phyloP scores from a whole-genome alignment of 2,797 vertebrate species.

The Cynopterus sphinx region DNA sequence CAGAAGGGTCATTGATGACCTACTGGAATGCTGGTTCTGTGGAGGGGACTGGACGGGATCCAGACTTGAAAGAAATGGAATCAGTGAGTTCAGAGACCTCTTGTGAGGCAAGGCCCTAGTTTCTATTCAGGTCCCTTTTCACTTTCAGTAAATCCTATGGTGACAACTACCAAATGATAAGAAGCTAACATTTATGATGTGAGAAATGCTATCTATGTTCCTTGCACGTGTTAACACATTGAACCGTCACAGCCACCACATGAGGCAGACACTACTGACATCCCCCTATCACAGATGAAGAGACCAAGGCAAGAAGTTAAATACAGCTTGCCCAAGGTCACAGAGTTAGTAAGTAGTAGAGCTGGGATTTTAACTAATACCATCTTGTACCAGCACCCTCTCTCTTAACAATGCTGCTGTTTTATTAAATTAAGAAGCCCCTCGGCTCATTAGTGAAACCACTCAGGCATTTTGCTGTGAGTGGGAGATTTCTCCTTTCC shows the following conservation, averaged over 20 bases:
- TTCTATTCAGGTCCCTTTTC: not conserved
- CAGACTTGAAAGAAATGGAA: not conserved
- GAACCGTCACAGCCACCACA: not conserved
- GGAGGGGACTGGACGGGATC: not conserved
- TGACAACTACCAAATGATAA: not conserved
- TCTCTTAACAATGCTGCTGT: not conserved
- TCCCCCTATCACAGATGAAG: not conserved
- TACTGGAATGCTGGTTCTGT: not conserved
- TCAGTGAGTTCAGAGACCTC: not conserved
- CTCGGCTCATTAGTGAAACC: not conserved
- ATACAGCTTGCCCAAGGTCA: not conserved
- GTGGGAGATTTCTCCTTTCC: not conserved
- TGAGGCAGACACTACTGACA: not conserved
- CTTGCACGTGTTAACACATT: not conserved
- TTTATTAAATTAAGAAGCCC: not conserved
- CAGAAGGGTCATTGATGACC: not conserved
- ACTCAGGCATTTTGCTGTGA: not conserved
- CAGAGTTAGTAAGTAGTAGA: not conserved
- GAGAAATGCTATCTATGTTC: too few relatives aligned
- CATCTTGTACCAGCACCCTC: not conserved
- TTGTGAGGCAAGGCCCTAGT: not conserved
- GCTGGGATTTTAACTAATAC: not conserved
- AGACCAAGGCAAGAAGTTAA: not conserved
- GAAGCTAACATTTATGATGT: not conserved
- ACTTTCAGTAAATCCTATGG: accelerated